These are phyloP conservation scores for Glyptemys insculpta DNA, from an alignment of 2,797 vertebrate genomes.

Conservation along the genomic window DNA sequence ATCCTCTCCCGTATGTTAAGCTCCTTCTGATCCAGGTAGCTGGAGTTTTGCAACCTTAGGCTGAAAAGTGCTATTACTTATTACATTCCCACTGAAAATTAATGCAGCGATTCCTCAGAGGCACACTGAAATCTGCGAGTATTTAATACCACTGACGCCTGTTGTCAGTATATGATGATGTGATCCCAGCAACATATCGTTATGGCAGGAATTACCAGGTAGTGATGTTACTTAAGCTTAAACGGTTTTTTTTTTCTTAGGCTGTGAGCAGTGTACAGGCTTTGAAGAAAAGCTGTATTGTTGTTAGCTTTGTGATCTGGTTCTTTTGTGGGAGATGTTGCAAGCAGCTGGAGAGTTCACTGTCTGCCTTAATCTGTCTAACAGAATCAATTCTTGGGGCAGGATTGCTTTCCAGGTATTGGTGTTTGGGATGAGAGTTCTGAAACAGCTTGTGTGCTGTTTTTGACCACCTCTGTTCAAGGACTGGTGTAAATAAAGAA, in stretches of 20 bases:
- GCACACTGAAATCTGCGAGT: not conserved
- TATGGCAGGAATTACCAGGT: constrained; percentile 29
- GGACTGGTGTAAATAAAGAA: not conserved
- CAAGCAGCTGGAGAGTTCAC: constrained; percentile 32
- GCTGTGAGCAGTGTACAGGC: not conserved
- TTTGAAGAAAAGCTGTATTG: constrained; percentile 28
- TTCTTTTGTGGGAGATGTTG: constrained; percentile 38
- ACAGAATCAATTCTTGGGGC: not conserved
- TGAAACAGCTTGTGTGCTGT: constrained; percentile 25
- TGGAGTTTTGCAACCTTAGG: fast-evolving
- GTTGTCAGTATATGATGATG: not conserved
- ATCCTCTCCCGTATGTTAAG: not conserved
- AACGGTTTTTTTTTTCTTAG: not conserved
- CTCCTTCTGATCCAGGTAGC: not conserved
- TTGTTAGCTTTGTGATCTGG: constrained; percentile 24
- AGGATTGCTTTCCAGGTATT: constrained; percentile 6
- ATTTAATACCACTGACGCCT: not conserved
- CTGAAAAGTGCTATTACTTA: not conserved
- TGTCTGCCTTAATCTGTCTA: not conserved
- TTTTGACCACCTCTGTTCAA: not conserved
- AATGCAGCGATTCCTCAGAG: constrained; percentile 4
- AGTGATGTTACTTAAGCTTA: not conserved
- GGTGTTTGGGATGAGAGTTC: constrained; percentile 54
- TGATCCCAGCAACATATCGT: fast-evolving
- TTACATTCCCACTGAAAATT: not conserved